Evolutionary conservation across 2,797 vertebrate species (phyloP).

Genomic region (Neoniphon sammara): DNA sequence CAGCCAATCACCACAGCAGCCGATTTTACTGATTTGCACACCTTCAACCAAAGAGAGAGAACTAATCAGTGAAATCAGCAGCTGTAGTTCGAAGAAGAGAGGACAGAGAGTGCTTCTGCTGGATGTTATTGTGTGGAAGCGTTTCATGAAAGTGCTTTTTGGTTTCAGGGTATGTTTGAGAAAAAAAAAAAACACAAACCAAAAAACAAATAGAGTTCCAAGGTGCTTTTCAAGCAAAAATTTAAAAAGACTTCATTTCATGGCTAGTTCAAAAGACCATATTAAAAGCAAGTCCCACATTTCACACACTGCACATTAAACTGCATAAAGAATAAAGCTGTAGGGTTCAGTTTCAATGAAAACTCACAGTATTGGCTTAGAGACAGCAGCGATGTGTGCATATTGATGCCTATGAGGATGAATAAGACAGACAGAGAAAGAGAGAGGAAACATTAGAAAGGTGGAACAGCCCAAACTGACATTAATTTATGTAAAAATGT

Average conservation of each 20-base stretch:
- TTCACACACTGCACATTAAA: no score
- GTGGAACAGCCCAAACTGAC: no score
- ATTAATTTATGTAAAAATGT: no score
- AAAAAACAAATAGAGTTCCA: constrained; percentile 4
- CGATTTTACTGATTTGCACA: constrained; percentile 32
- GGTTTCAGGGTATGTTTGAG: constrained; percentile 26
- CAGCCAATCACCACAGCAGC: constrained; percentile 26
- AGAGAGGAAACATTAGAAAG: not conserved
- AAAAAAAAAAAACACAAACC: not conserved
- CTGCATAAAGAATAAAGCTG: no score
- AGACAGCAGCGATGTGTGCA: constrained; percentile 4
- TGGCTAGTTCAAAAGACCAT: constrained; percentile 1
- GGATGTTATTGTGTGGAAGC: constrained; percentile 31
- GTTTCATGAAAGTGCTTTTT: constrained; percentile 24
- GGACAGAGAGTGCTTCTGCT: not conserved
- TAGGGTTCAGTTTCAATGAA: no score
- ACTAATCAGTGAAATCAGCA: constrained; percentile 41
- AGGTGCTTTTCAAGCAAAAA: constrained; percentile 7
- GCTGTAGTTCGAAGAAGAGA: not conserved
- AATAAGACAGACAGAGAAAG: constrained; percentile 2
- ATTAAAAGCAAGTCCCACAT: no score
- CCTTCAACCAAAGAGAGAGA: constrained; percentile 19
- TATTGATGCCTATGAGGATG: constrained; percentile 25
- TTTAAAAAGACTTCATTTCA: constrained; percentile 4
- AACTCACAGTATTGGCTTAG: no score